Evolutionary conservation across 2,888 invertebrate species (phyloP).

Genomic region (Tiliacea citrago): DNA sequence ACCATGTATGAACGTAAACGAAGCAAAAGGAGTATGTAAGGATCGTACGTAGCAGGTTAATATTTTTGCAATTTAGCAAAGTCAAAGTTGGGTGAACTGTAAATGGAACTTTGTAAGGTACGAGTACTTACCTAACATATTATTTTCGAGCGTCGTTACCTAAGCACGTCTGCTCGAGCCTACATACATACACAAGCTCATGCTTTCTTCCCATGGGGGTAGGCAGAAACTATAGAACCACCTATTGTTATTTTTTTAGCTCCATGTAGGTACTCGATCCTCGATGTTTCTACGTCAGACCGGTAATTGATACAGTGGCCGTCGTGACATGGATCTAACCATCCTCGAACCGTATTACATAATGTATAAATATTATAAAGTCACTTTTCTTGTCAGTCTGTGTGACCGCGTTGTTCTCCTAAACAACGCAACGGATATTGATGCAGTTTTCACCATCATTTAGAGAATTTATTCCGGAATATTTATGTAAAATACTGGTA

Average conservation of each 20-base stretch:
- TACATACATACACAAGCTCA: too few species aligned
- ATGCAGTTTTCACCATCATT: not conserved
- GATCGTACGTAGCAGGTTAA: too few species aligned
- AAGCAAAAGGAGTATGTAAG: too few species aligned
- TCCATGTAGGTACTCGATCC: not conserved
- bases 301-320: slow-evolving; percentile 27
- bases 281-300: slow-evolving; percentile 8
- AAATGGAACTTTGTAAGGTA: too few species aligned
- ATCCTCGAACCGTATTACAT: slow-evolving; percentile 24
- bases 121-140: too few species aligned
- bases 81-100: too few species aligned
- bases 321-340: slow-evolving; percentile 12
- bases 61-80: too few species aligned
- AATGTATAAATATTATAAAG: not conserved
- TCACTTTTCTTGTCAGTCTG: not conserved
- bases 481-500: not conserved
- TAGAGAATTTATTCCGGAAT: not conserved
- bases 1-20: too few species aligned
- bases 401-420: not conserved
- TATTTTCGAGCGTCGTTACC: too few species aligned
- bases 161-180: too few species aligned
- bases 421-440: not conserved
- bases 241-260: not conserved
- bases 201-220: too few species aligned
- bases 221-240: too few species aligned